A percentile compares a stretch with the other conserved stretches of the same genome.
Evolutionary conservation across 2,113 vertebrate genomes (phyloP).

Genomic region (Grallaria varia): DNA sequence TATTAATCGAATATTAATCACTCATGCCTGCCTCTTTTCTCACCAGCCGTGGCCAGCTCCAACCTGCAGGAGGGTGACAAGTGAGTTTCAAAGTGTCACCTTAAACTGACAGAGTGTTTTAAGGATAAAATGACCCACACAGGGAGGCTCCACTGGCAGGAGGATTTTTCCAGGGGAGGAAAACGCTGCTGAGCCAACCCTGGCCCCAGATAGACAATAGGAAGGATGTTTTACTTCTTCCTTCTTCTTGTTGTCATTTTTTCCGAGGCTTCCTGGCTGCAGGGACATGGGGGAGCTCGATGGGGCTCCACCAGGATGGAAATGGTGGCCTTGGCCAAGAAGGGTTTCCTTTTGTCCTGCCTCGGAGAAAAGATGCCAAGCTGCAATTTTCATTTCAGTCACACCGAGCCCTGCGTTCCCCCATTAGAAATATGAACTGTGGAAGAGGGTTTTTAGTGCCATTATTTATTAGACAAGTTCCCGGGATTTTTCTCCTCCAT

Average conservation of each 20-base stretch:
- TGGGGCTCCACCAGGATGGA: not conserved
- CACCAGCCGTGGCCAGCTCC: too few relatives aligned
- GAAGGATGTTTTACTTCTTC: not conserved
- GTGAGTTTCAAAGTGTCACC: too few relatives aligned
- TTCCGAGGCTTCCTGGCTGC: not conserved
- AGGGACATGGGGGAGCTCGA: not conserved
- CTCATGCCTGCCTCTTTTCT: too few relatives aligned
- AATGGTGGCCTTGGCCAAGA: not conserved
- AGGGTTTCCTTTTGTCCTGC: not conserved
- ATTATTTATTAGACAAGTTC: conserved; percentile 66
- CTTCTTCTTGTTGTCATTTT: not conserved
- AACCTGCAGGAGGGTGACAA: too few relatives aligned
- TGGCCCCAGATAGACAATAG: not conserved
- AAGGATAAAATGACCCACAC: too few relatives aligned
- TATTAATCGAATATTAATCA: too few relatives aligned
- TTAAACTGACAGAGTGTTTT: too few relatives aligned
- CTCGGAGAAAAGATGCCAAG: not conserved
- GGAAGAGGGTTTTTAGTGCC: conserved; percentile 36
- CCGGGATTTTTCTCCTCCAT: conserved; percentile 56
- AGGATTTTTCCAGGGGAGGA: not conserved
- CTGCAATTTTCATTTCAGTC: conserved; percentile 36
- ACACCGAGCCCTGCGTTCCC: not conserved
- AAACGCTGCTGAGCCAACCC: not conserved
- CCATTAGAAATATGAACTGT: conserved; percentile 46
- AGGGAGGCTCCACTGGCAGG: not conserved